These are phyloP conservation scores for Tanypteryx hageni DNA, from an alignment of 2,888 invertebrate genomes.

Conservation along the genomic window DNA sequence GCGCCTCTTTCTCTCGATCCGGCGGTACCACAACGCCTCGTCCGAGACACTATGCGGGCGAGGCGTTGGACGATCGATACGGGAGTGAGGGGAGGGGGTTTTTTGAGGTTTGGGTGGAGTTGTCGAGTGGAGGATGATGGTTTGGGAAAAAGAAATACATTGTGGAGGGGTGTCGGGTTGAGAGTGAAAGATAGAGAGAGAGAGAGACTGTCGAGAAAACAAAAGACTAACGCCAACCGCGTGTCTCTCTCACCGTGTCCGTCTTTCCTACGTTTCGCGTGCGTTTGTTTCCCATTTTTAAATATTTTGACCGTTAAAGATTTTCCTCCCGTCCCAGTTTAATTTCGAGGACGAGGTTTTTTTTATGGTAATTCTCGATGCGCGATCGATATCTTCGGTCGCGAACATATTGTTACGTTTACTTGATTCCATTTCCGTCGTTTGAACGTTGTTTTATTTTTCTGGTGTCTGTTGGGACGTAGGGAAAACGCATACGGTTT, in stretches of 20 bases:
- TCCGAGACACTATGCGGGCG: slow-evolving; percentile 52
- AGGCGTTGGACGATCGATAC: slow-evolving; percentile 40
- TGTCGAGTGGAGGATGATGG: slow-evolving; percentile 17
- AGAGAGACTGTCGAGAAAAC: background rate
- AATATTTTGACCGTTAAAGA: background rate
- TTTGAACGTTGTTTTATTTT: background rate
- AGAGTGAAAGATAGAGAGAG: background rate
- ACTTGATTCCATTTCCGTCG: background rate
- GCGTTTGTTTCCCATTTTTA: too few species aligned
- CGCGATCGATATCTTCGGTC: background rate
- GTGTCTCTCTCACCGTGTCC: background rate
- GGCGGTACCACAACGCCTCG: background rate
- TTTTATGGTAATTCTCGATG: background rate
- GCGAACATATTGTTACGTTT: background rate
- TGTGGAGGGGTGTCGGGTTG: background rate
- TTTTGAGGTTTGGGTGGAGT: slow-evolving; percentile 31
- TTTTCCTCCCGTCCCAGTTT: background rate
- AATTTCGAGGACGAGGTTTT: background rate
- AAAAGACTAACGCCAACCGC: background rate
- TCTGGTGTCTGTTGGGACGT: background rate
- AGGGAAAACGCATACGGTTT: background rate
- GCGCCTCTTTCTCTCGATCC: background rate
- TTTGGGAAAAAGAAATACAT: background rate
- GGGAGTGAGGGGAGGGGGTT: slow-evolving; percentile 2
- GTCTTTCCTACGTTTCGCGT: background rate